Evolutionary conservation across 2,888 invertebrate genomes (phyloP).

Genomic region (Trissolcus brochymenae): DNA sequence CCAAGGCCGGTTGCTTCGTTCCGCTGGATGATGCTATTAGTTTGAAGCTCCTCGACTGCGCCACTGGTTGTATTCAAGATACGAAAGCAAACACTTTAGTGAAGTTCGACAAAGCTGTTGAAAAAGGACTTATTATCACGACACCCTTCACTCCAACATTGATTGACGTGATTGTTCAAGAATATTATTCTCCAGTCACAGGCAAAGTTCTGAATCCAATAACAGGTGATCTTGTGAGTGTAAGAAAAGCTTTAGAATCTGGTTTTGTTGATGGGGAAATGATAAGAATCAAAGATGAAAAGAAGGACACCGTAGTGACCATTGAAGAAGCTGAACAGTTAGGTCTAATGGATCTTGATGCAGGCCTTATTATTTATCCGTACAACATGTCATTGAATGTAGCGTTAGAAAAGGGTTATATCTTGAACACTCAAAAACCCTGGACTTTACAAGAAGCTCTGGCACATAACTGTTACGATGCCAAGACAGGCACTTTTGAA

Average conservation of each 20-base stretch:
- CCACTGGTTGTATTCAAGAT: slow-evolving; percentile 84
- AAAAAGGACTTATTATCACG: slow-evolving; percentile 84
- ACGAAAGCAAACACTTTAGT: slow-evolving; percentile 84
- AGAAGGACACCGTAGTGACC: slow-evolving; percentile 81
- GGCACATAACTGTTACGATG: slow-evolving; percentile 87
- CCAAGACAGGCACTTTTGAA: slow-evolving; percentile 83
- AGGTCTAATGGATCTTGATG: slow-evolving; percentile 83
- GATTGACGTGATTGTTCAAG: slow-evolving; percentile 85
- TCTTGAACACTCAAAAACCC: slow-evolving; percentile 87
- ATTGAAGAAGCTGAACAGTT: slow-evolving; percentile 84
- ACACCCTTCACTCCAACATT: slow-evolving; percentile 84
- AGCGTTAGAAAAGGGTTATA: slow-evolving; percentile 88
- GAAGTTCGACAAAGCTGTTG: slow-evolving; percentile 84
- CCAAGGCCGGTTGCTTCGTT: slow-evolving; percentile 83
- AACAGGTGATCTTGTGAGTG: slow-evolving; percentile 84
- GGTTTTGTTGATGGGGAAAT: slow-evolving; percentile 85
- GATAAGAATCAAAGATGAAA: slow-evolving; percentile 85
- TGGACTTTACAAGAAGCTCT: slow-evolving; percentile 90
- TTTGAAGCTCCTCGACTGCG: slow-evolving; percentile 82
- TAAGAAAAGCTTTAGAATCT: slow-evolving; percentile 85
- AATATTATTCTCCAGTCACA: slow-evolving; percentile 85
- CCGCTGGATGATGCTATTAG: slow-evolving; percentile 86
- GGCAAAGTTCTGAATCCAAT: slow-evolving; percentile 87
- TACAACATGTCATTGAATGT: slow-evolving; percentile 83
- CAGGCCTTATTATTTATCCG: slow-evolving; percentile 84